Conservation (phyloP, 2,797 vertebrate species). For the Sebastiscus tertius region DNA sequence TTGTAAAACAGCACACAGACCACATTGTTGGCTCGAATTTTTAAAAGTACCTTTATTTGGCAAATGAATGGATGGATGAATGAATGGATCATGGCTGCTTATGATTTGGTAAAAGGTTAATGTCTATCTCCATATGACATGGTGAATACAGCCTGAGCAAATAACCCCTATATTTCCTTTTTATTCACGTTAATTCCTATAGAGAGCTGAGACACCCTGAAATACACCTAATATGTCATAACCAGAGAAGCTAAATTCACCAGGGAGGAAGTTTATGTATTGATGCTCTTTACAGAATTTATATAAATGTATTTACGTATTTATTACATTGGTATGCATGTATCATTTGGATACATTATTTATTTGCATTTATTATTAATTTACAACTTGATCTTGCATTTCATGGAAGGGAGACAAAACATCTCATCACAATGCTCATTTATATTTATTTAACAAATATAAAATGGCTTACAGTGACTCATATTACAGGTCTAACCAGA, state of each 20-base stretch:
- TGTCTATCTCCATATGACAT: too few relatives aligned
- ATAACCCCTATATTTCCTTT: too few relatives aligned
- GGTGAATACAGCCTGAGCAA: too few relatives aligned
- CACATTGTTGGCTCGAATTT: neutral
- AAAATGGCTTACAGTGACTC: neutral
- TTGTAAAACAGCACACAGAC: neutral
- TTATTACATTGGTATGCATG: neutral
- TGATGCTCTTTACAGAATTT: neutral
- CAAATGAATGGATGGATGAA: neutral
- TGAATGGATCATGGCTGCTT: too few relatives aligned
- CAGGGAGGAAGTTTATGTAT: neutral
- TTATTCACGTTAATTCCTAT: too few relatives aligned
- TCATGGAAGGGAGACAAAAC: neutral
- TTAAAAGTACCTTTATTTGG: neutral
- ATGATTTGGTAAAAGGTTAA: too few relatives aligned
- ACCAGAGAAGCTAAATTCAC: neutral
- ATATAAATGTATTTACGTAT: neutral
- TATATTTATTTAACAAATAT: neutral
- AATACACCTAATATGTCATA: constrained; percentile 4
- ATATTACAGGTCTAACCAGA: neutral
- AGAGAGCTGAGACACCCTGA: neutral
- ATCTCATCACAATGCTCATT: neutral
- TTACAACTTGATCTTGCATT: neutral
- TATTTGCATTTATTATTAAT: neutral
- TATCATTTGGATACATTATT: neutral